phyloP scores from a whole-genome alignment of 2,888 invertebrate species.

The Stratiomys singularior region DNA sequence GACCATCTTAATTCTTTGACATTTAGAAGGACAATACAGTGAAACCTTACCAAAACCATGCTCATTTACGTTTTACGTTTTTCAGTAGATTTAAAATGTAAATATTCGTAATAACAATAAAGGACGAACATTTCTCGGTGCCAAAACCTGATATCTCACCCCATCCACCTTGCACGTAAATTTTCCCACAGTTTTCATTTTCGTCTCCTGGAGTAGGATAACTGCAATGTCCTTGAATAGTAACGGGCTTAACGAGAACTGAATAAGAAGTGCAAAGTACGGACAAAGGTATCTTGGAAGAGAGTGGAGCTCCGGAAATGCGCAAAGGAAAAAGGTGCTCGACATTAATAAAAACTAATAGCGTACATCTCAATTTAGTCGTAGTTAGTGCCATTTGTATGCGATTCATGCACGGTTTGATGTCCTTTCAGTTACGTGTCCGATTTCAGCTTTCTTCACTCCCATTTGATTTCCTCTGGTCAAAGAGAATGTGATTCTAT shows the following conservation, averaged over 20 bases:
- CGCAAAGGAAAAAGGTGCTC: slow-evolving; percentile 42
- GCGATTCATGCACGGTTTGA: slow-evolving; percentile 49
- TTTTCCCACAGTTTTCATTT: slow-evolving; percentile 7
- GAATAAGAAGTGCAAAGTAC: not conserved
- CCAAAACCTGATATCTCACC: not conserved
- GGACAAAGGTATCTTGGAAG: not conserved
- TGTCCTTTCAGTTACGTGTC: slow-evolving; percentile 50
- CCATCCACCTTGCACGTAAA: not conserved
- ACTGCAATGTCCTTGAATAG: slow-evolving; percentile 29
- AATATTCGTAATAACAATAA: slow-evolving; percentile 48
- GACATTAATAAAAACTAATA: slow-evolving; percentile 46
- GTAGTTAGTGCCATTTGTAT: slow-evolving; percentile 48
- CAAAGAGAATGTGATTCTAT: slow-evolving; percentile 45
- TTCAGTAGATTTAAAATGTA: slow-evolving; percentile 47
- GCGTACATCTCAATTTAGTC: slow-evolving; percentile 37
- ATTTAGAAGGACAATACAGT: no score
- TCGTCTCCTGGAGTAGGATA: not conserved
- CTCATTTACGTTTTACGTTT: slow-evolving; percentile 17
- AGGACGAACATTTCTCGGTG: not conserved
- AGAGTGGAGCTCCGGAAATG: not conserved
- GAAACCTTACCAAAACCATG: not conserved
- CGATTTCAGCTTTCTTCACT: slow-evolving; percentile 46
- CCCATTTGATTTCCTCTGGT: slow-evolving; percentile 29
- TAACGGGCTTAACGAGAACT: slow-evolving; percentile 16
- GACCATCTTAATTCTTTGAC: no score